Conservation (phyloP, 2,113 vertebrate species). For the Istiophorus platypterus region DNA sequence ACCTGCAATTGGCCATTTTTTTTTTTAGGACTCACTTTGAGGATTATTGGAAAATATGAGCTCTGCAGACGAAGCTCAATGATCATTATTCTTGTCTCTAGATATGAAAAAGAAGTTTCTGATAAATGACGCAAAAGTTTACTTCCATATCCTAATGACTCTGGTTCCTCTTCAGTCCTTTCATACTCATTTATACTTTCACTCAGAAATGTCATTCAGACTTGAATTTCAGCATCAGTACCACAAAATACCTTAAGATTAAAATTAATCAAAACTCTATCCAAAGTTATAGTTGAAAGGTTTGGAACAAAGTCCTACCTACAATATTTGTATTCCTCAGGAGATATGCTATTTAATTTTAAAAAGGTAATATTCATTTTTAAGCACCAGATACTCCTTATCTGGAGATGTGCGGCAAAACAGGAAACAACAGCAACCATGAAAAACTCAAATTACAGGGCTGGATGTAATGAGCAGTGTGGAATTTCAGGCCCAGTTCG, state of each 20-base stretch:
- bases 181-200: background rate
- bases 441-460: constrained; percentile 10
- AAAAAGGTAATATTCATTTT: constrained; percentile 21
- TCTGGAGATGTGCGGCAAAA: background rate
- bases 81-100: background rate
- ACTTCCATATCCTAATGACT: background rate
- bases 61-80: background rate
- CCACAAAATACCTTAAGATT: no score
- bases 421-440: constrained; percentile 20
- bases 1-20: background rate
- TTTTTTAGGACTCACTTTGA: background rate
- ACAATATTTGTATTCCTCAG: background rate
- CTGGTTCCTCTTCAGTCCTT: background rate
- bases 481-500: background rate
- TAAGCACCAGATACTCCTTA: constrained; percentile 13
- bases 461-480: constrained; percentile 24
- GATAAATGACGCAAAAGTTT: background rate
- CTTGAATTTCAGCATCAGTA: background rate
- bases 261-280: background rate
- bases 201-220: background rate
- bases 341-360: background rate
- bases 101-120: background rate
- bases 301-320: constrained; percentile 1
- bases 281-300: background rate
- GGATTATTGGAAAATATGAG: constrained; percentile 2